Conservation (phyloP, 35 echinoderm and acorn worm genomes). For the Amphiura filiformis region DNA sequence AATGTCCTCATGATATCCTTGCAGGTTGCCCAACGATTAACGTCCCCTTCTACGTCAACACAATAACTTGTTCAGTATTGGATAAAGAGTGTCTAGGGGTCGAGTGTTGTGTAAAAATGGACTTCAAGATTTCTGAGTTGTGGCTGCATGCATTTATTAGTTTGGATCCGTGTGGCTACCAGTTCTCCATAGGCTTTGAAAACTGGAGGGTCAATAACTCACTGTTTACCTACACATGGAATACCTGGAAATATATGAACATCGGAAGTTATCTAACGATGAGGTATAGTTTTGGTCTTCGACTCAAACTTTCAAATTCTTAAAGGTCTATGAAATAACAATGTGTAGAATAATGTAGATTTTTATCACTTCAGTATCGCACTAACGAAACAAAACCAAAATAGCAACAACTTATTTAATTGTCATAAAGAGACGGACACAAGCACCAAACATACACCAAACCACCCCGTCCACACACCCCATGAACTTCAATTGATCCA, state of each 20-base stretch:
- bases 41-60: background rate
- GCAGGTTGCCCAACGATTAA: constrained; percentile 16
- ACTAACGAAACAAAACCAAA: too few species aligned
- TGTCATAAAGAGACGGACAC: too few species aligned
- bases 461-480: too few species aligned
- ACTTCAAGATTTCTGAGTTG: background rate
- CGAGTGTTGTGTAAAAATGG: constrained; percentile 2
- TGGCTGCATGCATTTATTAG: background rate
- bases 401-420: too few species aligned
- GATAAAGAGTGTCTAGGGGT: constrained; percentile 5
- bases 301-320: too few species aligned
- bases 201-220: background rate
- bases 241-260: background rate
- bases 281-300: background rate
- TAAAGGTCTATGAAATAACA: too few species aligned
- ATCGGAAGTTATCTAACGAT: background rate
- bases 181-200: constrained; percentile 8
- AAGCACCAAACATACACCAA: too few species aligned
- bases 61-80: background rate
- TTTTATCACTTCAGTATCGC: too few species aligned
- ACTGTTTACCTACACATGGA: constrained; percentile 23
- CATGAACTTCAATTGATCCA: too few species aligned
- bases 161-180: constrained; percentile 15
- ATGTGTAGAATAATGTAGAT: too few species aligned
- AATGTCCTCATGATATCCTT: background rate